These are phyloP conservation scores for Ochropleura leucogaster DNA, from an alignment of 2,888 invertebrate species.

Conservation along the genomic window DNA sequence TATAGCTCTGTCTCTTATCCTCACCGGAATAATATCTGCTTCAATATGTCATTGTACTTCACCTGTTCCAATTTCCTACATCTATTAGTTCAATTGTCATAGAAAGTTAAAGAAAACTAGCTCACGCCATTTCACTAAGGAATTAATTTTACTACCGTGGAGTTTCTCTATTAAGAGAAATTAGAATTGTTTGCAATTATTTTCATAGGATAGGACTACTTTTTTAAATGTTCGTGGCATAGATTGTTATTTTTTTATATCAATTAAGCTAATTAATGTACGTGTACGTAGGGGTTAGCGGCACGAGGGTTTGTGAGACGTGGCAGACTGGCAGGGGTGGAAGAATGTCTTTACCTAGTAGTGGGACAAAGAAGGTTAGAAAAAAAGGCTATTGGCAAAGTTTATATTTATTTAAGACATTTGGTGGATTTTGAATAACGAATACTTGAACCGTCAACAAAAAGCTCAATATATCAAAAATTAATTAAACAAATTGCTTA, in stretches of 20 bases:
- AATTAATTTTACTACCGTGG: conserved; percentile 19
- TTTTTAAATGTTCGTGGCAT: background rate
- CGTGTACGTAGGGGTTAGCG: too few relatives aligned
- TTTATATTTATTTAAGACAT: background rate
- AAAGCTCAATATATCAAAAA: background rate
- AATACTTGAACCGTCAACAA: too few relatives aligned
- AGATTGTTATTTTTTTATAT: background rate
- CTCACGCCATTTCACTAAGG: conserved; percentile 32
- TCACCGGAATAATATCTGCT: too few relatives aligned
- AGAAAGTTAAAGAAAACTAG: conserved; percentile 59
- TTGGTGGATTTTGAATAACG: background rate
- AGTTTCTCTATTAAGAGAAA: conserved; percentile 10
- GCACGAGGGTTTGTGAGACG: too few relatives aligned
- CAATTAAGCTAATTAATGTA: background rate
- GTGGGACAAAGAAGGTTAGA: too few relatives aligned
- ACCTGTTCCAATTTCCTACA: conserved; percentile 1
- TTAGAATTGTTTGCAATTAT: conserved; percentile 6
- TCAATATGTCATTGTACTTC: too few relatives aligned
- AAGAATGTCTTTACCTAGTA: too few relatives aligned
- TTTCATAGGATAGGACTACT: background rate
- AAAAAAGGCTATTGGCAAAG: background rate
- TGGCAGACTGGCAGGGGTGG: too few relatives aligned
- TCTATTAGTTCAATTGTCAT: conserved; percentile 42
- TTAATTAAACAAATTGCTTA: background rate
- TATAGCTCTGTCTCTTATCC: too few relatives aligned